Evolutionary conservation across 2,888 invertebrate species (phyloP), one percentile per base, ranked within the genome.

Genomic region (Eupeodes latifasciatus): DNA sequence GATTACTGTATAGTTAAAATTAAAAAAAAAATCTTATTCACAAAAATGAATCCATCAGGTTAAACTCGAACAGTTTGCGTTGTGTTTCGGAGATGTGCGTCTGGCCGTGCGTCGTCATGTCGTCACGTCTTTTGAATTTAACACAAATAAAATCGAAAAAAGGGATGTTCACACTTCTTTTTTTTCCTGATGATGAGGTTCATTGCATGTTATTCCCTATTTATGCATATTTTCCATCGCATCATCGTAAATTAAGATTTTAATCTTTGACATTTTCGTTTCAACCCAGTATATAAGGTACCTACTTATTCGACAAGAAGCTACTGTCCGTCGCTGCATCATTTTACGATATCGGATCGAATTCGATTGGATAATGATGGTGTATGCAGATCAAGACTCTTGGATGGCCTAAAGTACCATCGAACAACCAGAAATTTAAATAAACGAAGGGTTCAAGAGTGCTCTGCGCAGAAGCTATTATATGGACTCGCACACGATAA

Each of bases 161-260:
- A 74, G 16, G 78, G 80, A 80, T 84, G 74, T 84, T 80, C 74
- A 67, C 80, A 84, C 80, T 80, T 85, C 55, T 59, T 36, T 2
- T 59, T 59, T 44, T 40, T 10, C 11, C 9, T 47, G 10, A 47
- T n/a, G 49, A 67, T 62, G 78, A 69, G 67, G 36, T 51, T 49
- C 55, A 19, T 82, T 76, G 85, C 85, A 81, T 85, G 81, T 62
- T 71, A 27, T 27, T 57, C 55, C 47, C 64, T 66, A 67, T 64
- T 86, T 75, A 86, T 86, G 79, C 75, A 82, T 75, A 83, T 83
- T 83, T 83, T 83, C 83, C 82, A 83, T 75, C 81, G 75, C 75
- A 79, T 86, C 86, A 86, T 86, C 83, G 85, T 86, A 83, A 86
- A 86, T 83, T 86, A 86, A 86, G 86, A 86, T 86, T 74, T 79